phyloP scores from a whole-genome alignment of 2,888 invertebrate genomes.

The Synergus gifuensis region DNA sequence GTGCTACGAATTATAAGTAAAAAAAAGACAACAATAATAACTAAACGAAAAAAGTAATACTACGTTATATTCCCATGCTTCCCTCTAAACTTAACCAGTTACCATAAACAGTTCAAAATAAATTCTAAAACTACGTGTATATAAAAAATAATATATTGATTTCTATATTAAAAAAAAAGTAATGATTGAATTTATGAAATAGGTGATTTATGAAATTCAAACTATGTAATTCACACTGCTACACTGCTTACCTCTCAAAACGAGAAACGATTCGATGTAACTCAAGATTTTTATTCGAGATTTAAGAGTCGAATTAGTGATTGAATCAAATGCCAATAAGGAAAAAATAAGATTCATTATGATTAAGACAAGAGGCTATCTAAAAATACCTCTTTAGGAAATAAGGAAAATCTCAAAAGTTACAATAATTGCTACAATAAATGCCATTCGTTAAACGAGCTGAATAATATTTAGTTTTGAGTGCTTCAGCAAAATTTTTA shows the following conservation, averaged over 20 bases:
- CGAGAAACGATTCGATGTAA: background rate
- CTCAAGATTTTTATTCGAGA: slow-evolving; percentile 5
- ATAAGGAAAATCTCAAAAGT: background rate
- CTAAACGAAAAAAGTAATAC: background rate
- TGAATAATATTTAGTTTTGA: slow-evolving; percentile 23
- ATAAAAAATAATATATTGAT: slow-evolving; percentile 6
- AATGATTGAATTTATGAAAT: background rate
- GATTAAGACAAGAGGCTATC: background rate
- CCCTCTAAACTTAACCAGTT: slow-evolving; percentile 2
- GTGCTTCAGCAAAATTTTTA: slow-evolving; percentile 21
- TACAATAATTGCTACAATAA: slow-evolving; percentile 28
- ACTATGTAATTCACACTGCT: slow-evolving; percentile 11
- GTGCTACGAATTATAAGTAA: slow-evolving; percentile 13
- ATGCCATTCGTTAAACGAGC: slow-evolving; percentile 26
- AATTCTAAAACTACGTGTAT: slow-evolving; percentile 13
- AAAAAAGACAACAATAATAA: background rate
- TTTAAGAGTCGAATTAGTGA: slow-evolving; percentile 13
- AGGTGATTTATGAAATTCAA: background rate
- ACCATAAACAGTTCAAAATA: background rate
- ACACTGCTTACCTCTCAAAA: slow-evolving; percentile 34
- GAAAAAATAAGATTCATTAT: background rate
- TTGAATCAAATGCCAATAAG: background rate
- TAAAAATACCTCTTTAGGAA: background rate
- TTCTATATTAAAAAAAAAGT: slow-evolving; percentile 13
- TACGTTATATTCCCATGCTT: background rate